Base-by-base conservation (phyloP, 2,888 invertebrate genomes). In the Phaedon cochleariae region DNA sequence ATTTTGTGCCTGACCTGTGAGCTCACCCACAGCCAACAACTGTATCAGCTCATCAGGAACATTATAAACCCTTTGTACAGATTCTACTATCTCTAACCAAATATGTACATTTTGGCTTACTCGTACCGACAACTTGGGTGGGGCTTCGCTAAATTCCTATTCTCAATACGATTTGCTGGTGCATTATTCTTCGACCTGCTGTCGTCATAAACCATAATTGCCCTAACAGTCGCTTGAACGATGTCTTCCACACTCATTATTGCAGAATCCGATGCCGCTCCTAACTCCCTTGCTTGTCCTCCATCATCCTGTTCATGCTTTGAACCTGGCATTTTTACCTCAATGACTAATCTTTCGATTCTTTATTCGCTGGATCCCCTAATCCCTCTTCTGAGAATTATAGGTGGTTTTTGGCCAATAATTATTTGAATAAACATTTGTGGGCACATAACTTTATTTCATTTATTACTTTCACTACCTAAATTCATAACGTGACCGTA, bases 21-120 rank as follows among this genome's bases (percentile, higher is more conserved):
- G n/a, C 21, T 55, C 41, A 20, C 55, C 55, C 7, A 41, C 17
- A n/a, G 55, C 55, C 18, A 55, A 21, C 12, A 41, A 12, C 45
- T 41, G 37, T 12, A 55, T 41, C 7, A 55, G 12, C 15, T 55
- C 22, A 41, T 55, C 55, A 1, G 17, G 31, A n/a, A 54, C 20
- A 9, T 34, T 15, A 26, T 54, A 54, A 0, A 55, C 45, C 10
- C n/a, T 29, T 21, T 55, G 3, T 2, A 55, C 22, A 7, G 55
- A 29, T 41, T 18, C 21, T 0, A 55, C 31, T 7, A 21, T 7
- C 17, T 55, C 55, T 21, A 55, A n/a, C 41, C 45, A 55, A 52
- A 21, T 4, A 34, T 34, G 10, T 1, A 34, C 31, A 10, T 34
- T 34, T 10, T 34, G 31, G 2, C 6, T 34, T 34, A 34, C 10